Evolutionary conservation across 2,888 invertebrate genomes (phyloP).

Genomic region (Tanytarsus gracilentus): DNA sequence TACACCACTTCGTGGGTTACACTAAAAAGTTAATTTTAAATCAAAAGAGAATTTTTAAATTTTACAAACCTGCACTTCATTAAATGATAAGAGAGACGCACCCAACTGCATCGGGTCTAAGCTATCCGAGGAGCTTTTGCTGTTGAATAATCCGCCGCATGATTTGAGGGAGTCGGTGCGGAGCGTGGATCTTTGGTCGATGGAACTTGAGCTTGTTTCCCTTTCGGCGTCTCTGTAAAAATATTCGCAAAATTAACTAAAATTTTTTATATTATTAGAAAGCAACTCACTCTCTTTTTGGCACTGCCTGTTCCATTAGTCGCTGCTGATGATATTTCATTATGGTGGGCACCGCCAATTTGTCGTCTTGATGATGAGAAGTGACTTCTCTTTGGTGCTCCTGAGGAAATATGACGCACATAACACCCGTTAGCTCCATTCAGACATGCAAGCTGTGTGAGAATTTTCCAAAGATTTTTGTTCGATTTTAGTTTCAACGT

Average conservation of each 20-base stretch:
- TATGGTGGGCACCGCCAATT: conserved; percentile 6
- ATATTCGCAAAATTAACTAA: conserved; percentile 30
- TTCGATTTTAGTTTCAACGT: not conserved
- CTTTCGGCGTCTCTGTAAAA: conserved; percentile 59
- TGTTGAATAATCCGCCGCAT: conserved; percentile 45
- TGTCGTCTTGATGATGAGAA: conserved; percentile 23
- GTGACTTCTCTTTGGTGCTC: conserved; percentile 38
- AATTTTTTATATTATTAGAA: not conserved
- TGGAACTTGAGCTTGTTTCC: conserved; percentile 63
- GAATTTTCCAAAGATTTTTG: no score
- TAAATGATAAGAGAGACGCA: conserved; percentile 53
- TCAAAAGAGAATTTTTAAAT: not conserved
- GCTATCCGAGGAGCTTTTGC: conserved; percentile 44
- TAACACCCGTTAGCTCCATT: conserved; percentile 45
- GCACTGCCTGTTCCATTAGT: conserved; percentile 6
- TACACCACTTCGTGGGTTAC: no score
- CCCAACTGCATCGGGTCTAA: conserved; percentile 39
- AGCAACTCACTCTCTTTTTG: conserved; percentile 22
- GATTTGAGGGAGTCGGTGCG: conserved; percentile 49
- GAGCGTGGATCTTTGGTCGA: conserved; percentile 79
- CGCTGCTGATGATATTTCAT: conserved; percentile 11
- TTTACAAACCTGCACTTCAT: conserved; percentile 56
- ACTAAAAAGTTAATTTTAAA: no score
- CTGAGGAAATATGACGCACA: conserved; percentile 47
- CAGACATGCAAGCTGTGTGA: conserved; percentile 44